phyloP scores from a whole-genome alignment of 2,888 invertebrate species.

The Polylopha cassiicola region DNA sequence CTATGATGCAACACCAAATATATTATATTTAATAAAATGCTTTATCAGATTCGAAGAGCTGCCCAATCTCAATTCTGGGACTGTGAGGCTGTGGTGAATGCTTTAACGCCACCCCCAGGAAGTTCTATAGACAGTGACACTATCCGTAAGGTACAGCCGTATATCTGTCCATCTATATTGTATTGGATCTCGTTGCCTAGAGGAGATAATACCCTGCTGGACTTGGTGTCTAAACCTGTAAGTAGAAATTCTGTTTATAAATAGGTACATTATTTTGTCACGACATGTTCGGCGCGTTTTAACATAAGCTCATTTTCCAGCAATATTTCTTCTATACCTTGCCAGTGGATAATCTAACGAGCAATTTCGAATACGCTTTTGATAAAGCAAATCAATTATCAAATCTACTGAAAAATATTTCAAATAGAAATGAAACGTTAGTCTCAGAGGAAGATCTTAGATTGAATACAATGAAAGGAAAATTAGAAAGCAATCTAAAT shows the following conservation, averaged over 20 bases:
- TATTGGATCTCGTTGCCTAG: conserved; percentile 67
- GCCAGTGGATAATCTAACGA: conserved; percentile 45
- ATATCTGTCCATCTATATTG: conserved; percentile 62
- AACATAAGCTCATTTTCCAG: too few relatives aligned
- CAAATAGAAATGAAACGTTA: conserved; percentile 39
- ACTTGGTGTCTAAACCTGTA: conserved; percentile 66
- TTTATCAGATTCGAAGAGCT: conserved; percentile 54
- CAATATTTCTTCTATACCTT: conserved; percentile 61
- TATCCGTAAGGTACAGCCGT: conserved; percentile 46
- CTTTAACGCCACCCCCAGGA: conserved; percentile 49
- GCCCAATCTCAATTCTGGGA: conserved; percentile 62
- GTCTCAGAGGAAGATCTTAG: conserved; percentile 35
- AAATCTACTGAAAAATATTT: conserved; percentile 36
- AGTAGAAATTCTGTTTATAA: conserved; percentile 35
- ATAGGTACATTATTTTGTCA: too few relatives aligned
- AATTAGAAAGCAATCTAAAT: conserved; percentile 46
- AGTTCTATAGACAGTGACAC: conserved; percentile 40
- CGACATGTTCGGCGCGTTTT: too few relatives aligned
- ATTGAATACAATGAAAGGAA: conserved; percentile 40
- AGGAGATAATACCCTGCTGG: conserved; percentile 63
- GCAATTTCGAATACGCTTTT: conserved; percentile 51
- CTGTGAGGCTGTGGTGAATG: conserved; percentile 54
- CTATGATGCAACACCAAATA: too few relatives aligned
- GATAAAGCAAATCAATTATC: conserved; percentile 39
- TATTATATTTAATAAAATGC: neutral